Percentiles rank a stretch among this genome's conserved stretches.
Evolutionary conservation across 2,888 invertebrate species (phyloP).

Genomic region (Drosophila niveifrons): DNA sequence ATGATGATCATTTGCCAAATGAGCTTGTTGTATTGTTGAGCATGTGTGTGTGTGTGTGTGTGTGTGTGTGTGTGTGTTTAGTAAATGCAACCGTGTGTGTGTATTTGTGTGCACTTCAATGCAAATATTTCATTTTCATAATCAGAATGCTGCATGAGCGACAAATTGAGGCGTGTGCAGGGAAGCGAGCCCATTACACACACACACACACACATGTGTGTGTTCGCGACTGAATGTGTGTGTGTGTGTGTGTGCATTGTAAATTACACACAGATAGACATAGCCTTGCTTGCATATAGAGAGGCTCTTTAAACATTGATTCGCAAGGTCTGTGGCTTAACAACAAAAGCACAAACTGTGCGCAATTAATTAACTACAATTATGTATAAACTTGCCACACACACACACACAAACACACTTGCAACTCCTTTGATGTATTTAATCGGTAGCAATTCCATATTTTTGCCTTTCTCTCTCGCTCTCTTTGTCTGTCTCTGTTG

Average conservation of each 20-base stretch:
- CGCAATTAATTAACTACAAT: constrained; percentile 42
- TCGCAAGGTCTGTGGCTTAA: constrained; percentile 32
- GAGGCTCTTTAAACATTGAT: constrained; percentile 31
- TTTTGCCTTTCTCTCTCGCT: not conserved
- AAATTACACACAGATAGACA: constrained; percentile 16
- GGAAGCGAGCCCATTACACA: constrained; percentile 17
- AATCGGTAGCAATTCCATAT: not conserved
- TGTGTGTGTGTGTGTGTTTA: constrained; percentile 9
- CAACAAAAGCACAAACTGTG: constrained; percentile 40
- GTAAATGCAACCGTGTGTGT: constrained; percentile 12
- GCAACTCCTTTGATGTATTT: not conserved
- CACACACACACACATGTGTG: not conserved
- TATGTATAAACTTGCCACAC: constrained; percentile 9
- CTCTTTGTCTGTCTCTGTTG: not conserved
- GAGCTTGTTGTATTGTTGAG: constrained; percentile 52
- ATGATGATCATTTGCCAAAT: constrained; percentile 39
- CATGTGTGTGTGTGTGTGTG: constrained; percentile 17
- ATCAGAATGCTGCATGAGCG: constrained; percentile 45
- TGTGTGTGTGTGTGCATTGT: constrained; percentile 17
- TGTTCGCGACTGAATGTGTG: not conserved
- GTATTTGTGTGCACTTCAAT: constrained; percentile 43
- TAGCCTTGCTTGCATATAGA: constrained; percentile 10
- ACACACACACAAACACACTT: not conserved
- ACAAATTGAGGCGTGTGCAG: constrained; percentile 46
- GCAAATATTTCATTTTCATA: constrained; percentile 72